phyloP scores from a whole-genome alignment of 2,113 vertebrate genomes.

The Brachyhypopomus occidentalis region DNA sequence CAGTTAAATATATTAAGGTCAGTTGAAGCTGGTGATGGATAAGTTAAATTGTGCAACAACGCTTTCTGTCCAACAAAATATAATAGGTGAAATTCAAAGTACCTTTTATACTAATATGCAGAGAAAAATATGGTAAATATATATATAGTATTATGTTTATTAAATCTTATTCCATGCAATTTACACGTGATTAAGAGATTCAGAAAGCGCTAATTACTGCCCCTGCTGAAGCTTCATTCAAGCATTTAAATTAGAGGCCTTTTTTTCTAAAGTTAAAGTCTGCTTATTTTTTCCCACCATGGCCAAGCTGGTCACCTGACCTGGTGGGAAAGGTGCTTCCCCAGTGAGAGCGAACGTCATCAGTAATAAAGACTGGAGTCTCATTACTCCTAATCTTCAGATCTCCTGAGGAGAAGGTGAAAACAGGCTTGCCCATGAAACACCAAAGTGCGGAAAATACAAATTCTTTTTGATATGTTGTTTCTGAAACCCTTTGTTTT shows the following conservation, averaged over 20 bases:
- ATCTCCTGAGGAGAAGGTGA: background rate
- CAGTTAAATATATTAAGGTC: background rate
- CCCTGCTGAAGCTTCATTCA: background rate
- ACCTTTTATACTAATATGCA: too few species aligned
- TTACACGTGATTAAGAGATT: background rate
- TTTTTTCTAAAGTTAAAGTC: conserved; percentile 7
- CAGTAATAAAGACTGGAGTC: background rate
- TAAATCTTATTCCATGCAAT: background rate
- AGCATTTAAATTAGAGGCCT: background rate
- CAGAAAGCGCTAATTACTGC: background rate
- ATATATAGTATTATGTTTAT: too few species aligned
- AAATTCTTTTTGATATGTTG: background rate
- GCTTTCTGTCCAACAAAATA: background rate
- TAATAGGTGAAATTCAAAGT: too few species aligned
- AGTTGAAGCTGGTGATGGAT: background rate
- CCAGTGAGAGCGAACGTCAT: conserved; percentile 4
- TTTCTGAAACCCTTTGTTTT: background rate
- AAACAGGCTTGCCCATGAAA: background rate
- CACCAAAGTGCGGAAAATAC: background rate
- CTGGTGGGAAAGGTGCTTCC: background rate
- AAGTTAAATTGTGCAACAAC: background rate
- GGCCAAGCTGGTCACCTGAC: background rate
- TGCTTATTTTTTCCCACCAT: background rate
- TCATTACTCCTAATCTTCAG: background rate
- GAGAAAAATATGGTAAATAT: too few species aligned